These are phyloP conservation scores for Eptesicus fuscus DNA, from an alignment of 2,113 vertebrate species.

Conservation along the genomic window DNA sequence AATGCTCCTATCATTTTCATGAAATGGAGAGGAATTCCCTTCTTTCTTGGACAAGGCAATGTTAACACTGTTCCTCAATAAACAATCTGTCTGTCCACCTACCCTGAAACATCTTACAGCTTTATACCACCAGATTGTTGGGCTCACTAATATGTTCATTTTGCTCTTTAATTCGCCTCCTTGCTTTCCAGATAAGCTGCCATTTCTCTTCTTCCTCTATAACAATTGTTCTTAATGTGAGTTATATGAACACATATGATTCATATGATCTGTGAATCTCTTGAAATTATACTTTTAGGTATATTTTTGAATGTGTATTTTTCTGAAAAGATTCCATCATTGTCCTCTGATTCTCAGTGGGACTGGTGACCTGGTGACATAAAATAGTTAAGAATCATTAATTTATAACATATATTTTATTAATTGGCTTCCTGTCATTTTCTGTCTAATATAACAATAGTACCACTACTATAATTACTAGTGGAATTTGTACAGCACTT, in stretches of 20 bases:
- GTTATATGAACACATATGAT: background rate
- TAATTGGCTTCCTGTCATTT: slow-evolving; percentile 23
- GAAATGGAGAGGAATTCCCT: background rate
- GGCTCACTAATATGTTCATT: background rate
- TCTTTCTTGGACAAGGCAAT: background rate
- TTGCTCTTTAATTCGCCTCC: background rate
- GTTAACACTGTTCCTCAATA: background rate
- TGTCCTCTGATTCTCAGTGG: background rate
- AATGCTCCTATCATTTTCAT: background rate
- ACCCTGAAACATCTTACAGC: background rate
- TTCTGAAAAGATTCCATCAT: background rate
- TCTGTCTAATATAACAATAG: slow-evolving; percentile 6
- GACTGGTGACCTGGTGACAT: background rate
- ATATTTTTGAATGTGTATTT: slow-evolving; percentile 14
- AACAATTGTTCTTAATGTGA: background rate
- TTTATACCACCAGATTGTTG: background rate
- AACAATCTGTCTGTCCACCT: background rate
- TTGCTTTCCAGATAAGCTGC: background rate
- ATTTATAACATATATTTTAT: slow-evolving; percentile 22
- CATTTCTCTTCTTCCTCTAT: background rate
- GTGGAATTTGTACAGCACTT: background rate
- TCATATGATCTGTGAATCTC: background rate
- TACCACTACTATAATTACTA: background rate
- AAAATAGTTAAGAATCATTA: background rate
- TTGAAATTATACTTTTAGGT: slow-evolving; percentile 11